Percentiles rank a stretch among this genome's conserved stretches.
Conservation (phyloP, 2,113 vertebrate species). For the Balaenoptera acutorostrata region DNA sequence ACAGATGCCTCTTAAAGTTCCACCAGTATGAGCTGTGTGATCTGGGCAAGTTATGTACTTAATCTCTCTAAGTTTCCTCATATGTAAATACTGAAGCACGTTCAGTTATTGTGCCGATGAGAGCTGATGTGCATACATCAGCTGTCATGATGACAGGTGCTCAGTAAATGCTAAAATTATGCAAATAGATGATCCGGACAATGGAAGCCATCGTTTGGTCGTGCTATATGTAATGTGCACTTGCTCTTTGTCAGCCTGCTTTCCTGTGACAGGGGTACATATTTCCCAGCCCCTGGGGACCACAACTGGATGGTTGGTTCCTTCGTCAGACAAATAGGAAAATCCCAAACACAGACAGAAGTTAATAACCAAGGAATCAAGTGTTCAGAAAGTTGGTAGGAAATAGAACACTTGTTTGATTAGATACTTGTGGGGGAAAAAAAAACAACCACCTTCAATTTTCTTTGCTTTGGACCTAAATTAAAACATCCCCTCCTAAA, state of each 20-base stretch:
- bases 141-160: background rate
- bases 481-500: background rate
- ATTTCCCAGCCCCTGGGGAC: background rate
- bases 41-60: background rate
- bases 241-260: background rate
- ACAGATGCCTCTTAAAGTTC: background rate
- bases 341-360: background rate
- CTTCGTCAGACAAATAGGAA: background rate
- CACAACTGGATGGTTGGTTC: background rate
- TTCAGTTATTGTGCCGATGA: background rate
- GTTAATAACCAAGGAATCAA: background rate
- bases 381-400: background rate
- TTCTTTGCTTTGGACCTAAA: background rate
- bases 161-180: background rate
- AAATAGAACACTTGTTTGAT: background rate
- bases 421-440: background rate
- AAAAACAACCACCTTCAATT: background rate
- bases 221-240: accelerated
- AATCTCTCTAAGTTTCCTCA: background rate
- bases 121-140: background rate
- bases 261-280: background rate
- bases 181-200: background rate
- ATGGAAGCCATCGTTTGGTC: background rate
- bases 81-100: background rate
- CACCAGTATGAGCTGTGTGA: background rate